Evolutionary conservation across 2,797 vertebrate species (phyloP), one percentile per base, ranked within the genome.

Genomic region (Myripristis jacobus): DNA sequence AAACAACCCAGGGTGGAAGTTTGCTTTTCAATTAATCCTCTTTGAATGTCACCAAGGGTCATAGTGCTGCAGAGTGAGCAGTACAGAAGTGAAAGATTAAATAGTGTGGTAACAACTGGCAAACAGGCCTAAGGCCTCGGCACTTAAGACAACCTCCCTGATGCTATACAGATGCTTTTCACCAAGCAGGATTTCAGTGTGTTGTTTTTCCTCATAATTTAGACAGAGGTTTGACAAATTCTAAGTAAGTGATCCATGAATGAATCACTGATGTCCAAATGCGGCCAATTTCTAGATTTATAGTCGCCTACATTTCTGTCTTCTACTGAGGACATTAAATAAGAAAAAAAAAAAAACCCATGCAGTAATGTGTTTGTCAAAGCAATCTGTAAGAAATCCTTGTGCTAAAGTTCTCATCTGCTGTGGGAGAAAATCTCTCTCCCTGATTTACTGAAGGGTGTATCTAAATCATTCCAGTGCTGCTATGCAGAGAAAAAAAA

Each of bases 1-100:
- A 88, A 92, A 88, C 91, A 92, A 91, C 86, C 82, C 77, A 52
- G 41, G 56, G 79, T 88, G 88, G 89, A 91, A 87, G 80, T 91
- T 89, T 72, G 80, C 86, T 70, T 85, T 87, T 82, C 84, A 87
- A 86, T 85, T 92, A 92, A 93, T 91, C 89, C 85, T 79, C 89
- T 89, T 81, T 81, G 75, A 79, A 67, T 84, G 77, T 75, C 78
- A 73, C 61, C 7, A 15, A 55, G 72, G 86, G 88, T 88, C 82
- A 77, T 2, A 38, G 78, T 10, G 36, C 79, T 83, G 89, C 46
- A 36, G 88, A 88, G 82, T 88, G 89, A 92, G 88, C 88, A 90
- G 87, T 87, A 73, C 57, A 67, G 63, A 60, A 79, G 78, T 69
- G 48, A 48, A 66, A 83, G 91, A 91, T 93, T 90, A 88, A 81